Conservation (phyloP, 2,888 invertebrate species). For the Chironomus riparius region DNA sequence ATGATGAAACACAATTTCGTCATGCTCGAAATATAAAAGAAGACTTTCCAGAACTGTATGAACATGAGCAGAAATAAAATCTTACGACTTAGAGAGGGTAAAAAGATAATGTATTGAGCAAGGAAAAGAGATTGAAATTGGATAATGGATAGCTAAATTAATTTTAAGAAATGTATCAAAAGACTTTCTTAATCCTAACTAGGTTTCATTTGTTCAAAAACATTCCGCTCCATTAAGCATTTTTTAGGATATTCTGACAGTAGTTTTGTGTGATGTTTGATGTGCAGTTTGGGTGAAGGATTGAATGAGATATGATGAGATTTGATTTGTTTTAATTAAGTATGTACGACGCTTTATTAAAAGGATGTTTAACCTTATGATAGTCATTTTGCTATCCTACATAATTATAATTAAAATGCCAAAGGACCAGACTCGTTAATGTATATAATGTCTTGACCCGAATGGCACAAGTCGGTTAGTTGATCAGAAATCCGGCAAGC, state of each 20-base stretch:
- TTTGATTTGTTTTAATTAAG: no score
- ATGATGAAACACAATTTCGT: not conserved
- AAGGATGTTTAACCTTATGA: no score
- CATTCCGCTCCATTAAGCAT: not conserved
- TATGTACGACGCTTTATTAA: no score
- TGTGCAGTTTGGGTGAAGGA: no score
- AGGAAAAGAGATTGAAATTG: not conserved
- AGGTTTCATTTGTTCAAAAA: not conserved
- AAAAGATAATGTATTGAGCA: not conserved
- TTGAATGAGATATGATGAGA: no score
- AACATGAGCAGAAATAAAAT: not conserved
- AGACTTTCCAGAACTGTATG: not conserved
- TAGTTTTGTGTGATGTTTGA: not conserved
- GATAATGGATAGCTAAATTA: slow-evolving; percentile 17
- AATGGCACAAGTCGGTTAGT: no score
- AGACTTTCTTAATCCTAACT: slow-evolving; percentile 7
- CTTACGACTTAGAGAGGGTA: not conserved
- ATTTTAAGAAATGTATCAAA: slow-evolving; percentile 14
- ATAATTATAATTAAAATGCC: no score
- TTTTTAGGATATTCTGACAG: not conserved
- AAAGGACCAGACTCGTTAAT: no score
- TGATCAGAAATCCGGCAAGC: no score
- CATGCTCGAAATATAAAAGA: not conserved
- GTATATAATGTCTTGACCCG: no score
- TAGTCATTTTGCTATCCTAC: no score